Conservation (phyloP, 2,113 vertebrate genomes). For the Mus spicilegus region DNA sequence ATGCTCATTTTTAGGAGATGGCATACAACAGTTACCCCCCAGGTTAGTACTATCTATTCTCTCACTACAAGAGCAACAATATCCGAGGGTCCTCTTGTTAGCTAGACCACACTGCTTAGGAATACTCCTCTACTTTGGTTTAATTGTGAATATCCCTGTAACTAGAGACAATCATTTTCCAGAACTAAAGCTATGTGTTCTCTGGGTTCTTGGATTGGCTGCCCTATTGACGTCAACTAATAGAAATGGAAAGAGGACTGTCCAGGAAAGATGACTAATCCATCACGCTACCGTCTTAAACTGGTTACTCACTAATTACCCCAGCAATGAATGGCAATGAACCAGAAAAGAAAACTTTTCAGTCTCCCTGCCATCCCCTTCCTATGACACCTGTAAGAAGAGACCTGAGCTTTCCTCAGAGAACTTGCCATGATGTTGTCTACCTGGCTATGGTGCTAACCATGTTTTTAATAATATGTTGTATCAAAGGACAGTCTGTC, state of each 20-base stretch:
- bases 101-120: background rate
- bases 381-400: background rate
- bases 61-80: background rate
- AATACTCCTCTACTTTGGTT: background rate
- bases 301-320: background rate
- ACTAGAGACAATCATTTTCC: background rate
- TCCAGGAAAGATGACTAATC: background rate
- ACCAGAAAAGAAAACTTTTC: background rate
- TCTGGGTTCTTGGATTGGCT: background rate
- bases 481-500: background rate
- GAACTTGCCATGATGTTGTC: background rate
- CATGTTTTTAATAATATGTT: background rate
- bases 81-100: background rate
- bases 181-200: background rate
- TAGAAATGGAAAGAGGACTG: too few relatives aligned
- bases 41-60: background rate
- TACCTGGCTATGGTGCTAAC: background rate
- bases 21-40: background rate
- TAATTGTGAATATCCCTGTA: background rate
- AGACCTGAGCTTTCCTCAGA: background rate
- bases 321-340: background rate
- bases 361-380: background rate
- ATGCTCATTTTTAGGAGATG: background rate
- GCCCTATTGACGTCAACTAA: background rate
- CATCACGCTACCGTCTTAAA: background rate